These are phyloP conservation scores for Mycalesis mineus DNA, from an alignment of 2,888 invertebrate genomes.

Conservation along the genomic window DNA sequence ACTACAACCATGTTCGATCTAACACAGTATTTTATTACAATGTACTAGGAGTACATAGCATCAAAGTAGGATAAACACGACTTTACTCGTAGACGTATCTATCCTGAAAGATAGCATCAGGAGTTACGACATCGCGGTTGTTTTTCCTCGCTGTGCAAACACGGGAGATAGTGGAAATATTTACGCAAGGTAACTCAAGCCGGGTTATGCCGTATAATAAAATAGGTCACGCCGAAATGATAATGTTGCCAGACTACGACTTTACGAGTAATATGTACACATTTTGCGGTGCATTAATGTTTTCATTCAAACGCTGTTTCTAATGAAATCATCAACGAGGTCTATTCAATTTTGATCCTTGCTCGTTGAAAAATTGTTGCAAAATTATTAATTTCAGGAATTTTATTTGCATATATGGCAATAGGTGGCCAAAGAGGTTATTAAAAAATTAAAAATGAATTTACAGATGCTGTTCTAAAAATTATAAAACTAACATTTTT, in stretches of 20 bases:
- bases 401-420: too few relatives aligned
- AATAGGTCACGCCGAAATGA: slow-evolving; percentile 23
- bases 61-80: background rate
- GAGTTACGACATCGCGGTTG: slow-evolving; percentile 1
- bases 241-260: slow-evolving; percentile 3
- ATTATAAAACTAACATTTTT: too few relatives aligned
- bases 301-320: too few relatives aligned
- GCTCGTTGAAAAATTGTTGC: too few relatives aligned
- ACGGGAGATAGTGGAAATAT: slow-evolving; percentile 14
- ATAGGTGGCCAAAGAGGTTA: too few relatives aligned
- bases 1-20: too few relatives aligned
- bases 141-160: slow-evolving; percentile 10
- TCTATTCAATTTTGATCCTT: too few relatives aligned
- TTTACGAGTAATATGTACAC: background rate
- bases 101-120: background rate
- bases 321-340: too few relatives aligned
- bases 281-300: background rate
- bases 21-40: background rate
- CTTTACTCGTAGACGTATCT: background rate
- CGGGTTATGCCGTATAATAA: slow-evolving; percentile 5
- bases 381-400: too few relatives aligned
- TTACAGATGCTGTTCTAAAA: too few relatives aligned
- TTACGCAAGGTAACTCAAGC: slow-evolving; percentile 13
- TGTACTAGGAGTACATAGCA: background rate
- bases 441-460: too few relatives aligned